These are phyloP conservation scores for Ceratosolen solmsi DNA, from an alignment of 1,140 invertebrate species.

Conservation along the genomic window DNA sequence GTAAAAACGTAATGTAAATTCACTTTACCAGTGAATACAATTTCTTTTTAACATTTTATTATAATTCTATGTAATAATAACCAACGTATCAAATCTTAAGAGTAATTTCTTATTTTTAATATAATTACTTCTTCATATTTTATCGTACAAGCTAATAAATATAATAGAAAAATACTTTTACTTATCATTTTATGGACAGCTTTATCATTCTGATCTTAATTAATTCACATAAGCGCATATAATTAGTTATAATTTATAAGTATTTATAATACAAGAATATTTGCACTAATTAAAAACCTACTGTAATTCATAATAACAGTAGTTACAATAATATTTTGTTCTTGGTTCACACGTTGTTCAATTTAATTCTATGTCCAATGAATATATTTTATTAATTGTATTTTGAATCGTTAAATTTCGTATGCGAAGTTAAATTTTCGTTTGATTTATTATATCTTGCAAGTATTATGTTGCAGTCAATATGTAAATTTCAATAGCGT, in stretches of 20 bases:
- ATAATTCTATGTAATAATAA: not conserved
- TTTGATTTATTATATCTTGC: not conserved
- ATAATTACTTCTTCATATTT: not conserved
- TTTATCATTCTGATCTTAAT: not conserved
- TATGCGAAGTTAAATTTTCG: not conserved
- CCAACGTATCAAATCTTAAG: not conserved
- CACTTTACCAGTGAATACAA: too few species aligned
- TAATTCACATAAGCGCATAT: conserved; percentile 4
- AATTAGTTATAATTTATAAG: conserved; percentile 22
- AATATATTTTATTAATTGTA: not conserved
- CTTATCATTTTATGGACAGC: not conserved
- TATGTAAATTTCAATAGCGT: too few species aligned
- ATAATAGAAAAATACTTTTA: conserved; percentile 4
- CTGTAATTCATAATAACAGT: conserved; percentile 28
- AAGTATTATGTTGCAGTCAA: not conserved
- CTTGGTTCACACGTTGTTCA: not conserved
- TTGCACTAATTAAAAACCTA: conserved; percentile 5
- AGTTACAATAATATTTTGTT: conserved; percentile 17
- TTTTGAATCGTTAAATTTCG: not conserved
- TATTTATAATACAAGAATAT: conserved; percentile 28
- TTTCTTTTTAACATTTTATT: not conserved
- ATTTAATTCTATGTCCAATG: not conserved
- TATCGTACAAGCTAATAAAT: not conserved
- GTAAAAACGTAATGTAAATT: too few species aligned
- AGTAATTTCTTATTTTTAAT: not conserved